These are phyloP conservation scores for Apodemia duryi DNA, from an alignment of 2,888 invertebrate species.

Conservation along the genomic window DNA sequence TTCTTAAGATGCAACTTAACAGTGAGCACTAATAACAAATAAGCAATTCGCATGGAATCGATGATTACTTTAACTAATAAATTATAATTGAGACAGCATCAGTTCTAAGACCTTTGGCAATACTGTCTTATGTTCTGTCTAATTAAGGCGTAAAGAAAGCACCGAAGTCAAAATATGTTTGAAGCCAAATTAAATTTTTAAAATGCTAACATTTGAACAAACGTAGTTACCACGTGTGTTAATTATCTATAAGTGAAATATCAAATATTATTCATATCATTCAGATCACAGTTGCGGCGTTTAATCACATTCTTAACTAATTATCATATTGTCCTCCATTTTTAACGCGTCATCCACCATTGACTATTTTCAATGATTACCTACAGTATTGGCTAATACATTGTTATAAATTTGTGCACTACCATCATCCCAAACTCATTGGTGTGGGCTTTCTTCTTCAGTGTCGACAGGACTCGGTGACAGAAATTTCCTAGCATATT, in stretches of 20 bases:
- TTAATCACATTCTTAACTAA: constrained; percentile 79
- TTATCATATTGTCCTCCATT: constrained; percentile 73
- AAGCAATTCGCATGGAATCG: constrained; percentile 38
- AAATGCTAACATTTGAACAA: constrained; percentile 42
- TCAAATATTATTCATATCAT: constrained; percentile 80
- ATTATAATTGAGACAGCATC: constrained; percentile 50
- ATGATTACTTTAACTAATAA: constrained; percentile 28
- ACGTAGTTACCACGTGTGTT: constrained; percentile 46
- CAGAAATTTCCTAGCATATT: constrained; percentile 93
- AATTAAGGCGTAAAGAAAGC: constrained; percentile 67
- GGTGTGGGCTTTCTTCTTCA: constrained; percentile 89
- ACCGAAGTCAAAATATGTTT: constrained; percentile 57
- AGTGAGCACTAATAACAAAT: constrained; percentile 29
- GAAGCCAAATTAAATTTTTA: constrained; percentile 27
- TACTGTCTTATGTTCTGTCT: constrained; percentile 63
- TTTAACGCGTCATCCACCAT: constrained; percentile 62
- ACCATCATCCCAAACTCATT: constrained; percentile 57
- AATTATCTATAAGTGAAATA: constrained; percentile 78
- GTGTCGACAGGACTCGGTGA: constrained; percentile 92
- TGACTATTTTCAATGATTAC: constrained; percentile 50
- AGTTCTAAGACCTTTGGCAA: constrained; percentile 75
- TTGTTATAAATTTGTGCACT: constrained; percentile 50
- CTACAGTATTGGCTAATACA: constrained; percentile 46
- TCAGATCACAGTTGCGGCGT: constrained; percentile 81
- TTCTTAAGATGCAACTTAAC: constrained; percentile 34